Conservation (phyloP, 2,888 invertebrate species). For the Microplitis deprimator region DNA sequence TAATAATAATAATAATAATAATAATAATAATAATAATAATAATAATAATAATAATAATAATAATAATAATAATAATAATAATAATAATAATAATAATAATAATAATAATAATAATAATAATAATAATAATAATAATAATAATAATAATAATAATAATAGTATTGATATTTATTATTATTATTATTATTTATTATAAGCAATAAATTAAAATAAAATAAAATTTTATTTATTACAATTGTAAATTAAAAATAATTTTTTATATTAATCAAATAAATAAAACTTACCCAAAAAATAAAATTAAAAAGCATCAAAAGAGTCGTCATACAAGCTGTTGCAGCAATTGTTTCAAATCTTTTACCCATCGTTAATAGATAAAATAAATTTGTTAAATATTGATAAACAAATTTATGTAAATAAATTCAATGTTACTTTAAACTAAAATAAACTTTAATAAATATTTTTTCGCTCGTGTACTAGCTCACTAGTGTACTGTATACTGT, state of each 20-base stretch:
- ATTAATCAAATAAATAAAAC: constrained; percentile 59
- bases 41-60: too few relatives aligned
- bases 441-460: neutral
- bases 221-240: too few relatives aligned
- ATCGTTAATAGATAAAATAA: constrained; percentile 65
- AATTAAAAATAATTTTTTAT: too few relatives aligned
- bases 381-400: neutral
- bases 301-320: constrained; percentile 85
- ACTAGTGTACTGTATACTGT: neutral
- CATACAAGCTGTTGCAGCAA: constrained; percentile 83
- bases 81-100: too few relatives aligned
- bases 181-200: too few relatives aligned
- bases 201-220: too few relatives aligned
- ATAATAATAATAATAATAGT: neutral
- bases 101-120: too few relatives aligned
- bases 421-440: neutral
- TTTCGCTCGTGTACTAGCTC: neutral
- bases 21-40: too few relatives aligned
- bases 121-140: too few relatives aligned
- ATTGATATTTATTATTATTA: neutral
- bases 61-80: neutral
- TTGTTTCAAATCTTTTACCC: constrained; percentile 82
- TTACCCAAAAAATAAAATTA: constrained; percentile 87
- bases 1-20: too few relatives aligned
- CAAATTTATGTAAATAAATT: neutral